phyloP scores from a whole-genome alignment of 2,113 vertebrate species.

The Regulus satrapa region DNA sequence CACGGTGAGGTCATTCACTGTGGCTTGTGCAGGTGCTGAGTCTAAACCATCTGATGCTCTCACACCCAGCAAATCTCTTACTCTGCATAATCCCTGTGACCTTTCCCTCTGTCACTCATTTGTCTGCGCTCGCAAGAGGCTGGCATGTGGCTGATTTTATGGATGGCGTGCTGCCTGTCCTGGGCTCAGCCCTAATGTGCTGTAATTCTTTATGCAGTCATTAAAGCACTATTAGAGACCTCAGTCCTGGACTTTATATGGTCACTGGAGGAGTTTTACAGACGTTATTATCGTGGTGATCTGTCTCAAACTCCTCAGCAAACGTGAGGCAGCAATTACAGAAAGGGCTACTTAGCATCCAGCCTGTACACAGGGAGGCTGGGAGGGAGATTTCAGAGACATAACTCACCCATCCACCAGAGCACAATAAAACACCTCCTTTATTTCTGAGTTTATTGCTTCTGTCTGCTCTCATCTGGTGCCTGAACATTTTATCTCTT shows the following conservation, averaged over 20 bases:
- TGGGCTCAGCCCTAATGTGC: neutral
- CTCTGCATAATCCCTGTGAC: neutral
- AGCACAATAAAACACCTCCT: slow-evolving; percentile 22
- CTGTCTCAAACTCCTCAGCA: neutral
- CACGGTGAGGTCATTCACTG: neutral
- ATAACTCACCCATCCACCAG: neutral
- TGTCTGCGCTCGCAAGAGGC: neutral
- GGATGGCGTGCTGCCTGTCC: neutral
- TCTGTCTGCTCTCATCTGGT: slow-evolving; percentile 44
- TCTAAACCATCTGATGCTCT: neutral
- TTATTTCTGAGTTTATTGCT: slow-evolving; percentile 40
- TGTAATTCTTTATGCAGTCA: neutral
- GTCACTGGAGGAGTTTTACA: neutral
- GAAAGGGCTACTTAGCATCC: neutral
- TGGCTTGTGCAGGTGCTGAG: neutral
- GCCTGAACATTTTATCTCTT: slow-evolving; percentile 15
- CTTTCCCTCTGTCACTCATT: neutral
- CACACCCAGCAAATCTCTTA: neutral
- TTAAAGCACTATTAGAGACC: neutral
- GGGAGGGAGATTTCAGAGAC: neutral
- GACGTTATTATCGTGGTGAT: neutral
- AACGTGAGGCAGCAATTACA: neutral
- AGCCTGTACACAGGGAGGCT: neutral
- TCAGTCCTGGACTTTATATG: neutral
- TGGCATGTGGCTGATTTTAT: neutral